A percentile compares a stretch with the other conserved stretches of the same genome.
Evolutionary conservation across 2,888 invertebrate species (phyloP).

Genomic region (Prosapia bicincta): DNA sequence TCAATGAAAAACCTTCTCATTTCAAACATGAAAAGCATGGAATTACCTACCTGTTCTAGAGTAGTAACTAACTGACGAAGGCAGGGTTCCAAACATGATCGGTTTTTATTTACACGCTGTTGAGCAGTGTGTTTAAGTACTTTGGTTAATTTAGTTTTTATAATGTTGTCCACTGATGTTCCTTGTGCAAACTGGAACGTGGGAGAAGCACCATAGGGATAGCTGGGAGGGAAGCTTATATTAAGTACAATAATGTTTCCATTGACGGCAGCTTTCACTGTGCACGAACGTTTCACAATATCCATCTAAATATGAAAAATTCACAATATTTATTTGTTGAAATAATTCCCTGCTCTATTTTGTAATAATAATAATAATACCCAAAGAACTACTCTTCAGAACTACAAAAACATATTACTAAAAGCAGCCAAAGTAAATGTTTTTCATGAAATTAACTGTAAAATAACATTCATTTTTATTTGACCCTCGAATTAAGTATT

Average conservation of each 20-base stretch:
- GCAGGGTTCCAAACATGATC: conserved; percentile 85
- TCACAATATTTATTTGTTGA: no score
- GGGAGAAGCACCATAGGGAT: conserved; percentile 64
- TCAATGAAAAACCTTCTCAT: no score
- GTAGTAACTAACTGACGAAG: conserved; percentile 65
- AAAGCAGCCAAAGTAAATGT: no score
- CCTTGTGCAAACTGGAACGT: conserved; percentile 65
- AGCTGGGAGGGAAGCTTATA: conserved; percentile 67
- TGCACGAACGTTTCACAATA: conserved; percentile 54
- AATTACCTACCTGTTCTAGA: conserved; percentile 56
- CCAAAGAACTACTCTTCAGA: no score
- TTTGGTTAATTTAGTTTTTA: conserved; percentile 72
- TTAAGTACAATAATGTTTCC: conserved; percentile 56
- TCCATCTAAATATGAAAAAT: conserved; percentile 49
- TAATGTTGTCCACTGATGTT: conserved; percentile 65
- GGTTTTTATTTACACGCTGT: conserved; percentile 78
- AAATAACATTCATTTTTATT: no score
- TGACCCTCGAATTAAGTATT: no score
- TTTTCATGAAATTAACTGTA: no score
- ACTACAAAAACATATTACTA: no score
- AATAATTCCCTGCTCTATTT: no score
- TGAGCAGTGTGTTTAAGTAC: conserved; percentile 74
- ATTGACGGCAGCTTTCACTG: conserved; percentile 54
- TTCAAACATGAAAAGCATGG: no score
- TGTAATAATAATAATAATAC: no score